These are phyloP conservation scores for Chaenodraco wilsoni DNA, from an alignment of 2,797 vertebrate genomes.

Conservation along the genomic window DNA sequence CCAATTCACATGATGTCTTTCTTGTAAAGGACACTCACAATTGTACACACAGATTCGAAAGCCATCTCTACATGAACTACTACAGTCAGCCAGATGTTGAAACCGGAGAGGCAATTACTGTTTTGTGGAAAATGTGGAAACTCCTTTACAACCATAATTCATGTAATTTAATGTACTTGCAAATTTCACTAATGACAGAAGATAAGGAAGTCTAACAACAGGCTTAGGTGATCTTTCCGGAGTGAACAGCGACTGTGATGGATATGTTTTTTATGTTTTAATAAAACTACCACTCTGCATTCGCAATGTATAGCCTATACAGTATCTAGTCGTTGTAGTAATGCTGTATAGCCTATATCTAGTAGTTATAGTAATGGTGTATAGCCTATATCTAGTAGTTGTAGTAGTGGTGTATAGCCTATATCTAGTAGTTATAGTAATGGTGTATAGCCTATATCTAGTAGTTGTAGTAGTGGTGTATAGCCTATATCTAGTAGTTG, in stretches of 20 bases:
- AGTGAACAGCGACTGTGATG: not conserved
- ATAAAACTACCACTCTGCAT: not conserved
- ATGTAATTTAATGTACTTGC: not conserved
- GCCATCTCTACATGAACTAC: too few relatives aligned
- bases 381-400: too few relatives aligned
- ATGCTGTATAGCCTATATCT: too few relatives aligned
- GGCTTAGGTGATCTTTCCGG: not conserved
- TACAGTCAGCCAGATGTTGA: not conserved
- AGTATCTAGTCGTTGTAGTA: too few relatives aligned
- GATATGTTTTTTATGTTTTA: not conserved
- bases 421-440: too few relatives aligned
- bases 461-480: too few relatives aligned
- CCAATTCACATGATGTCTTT: accelerated
- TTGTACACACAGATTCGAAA: not conserved
- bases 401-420: too few relatives aligned
- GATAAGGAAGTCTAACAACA: not conserved
- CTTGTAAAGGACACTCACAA: not conserved
- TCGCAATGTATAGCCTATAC: not conserved
- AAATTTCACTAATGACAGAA: not conserved
- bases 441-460: too few relatives aligned
- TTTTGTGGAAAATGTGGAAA: too few relatives aligned
- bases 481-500: too few relatives aligned
- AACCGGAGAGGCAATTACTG: not conserved
- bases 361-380: too few relatives aligned
- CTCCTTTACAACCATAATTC: too few relatives aligned